phyloP scores from a whole-genome alignment of 92 coral and sea anemone species.

The Bergia sp. region DNA sequence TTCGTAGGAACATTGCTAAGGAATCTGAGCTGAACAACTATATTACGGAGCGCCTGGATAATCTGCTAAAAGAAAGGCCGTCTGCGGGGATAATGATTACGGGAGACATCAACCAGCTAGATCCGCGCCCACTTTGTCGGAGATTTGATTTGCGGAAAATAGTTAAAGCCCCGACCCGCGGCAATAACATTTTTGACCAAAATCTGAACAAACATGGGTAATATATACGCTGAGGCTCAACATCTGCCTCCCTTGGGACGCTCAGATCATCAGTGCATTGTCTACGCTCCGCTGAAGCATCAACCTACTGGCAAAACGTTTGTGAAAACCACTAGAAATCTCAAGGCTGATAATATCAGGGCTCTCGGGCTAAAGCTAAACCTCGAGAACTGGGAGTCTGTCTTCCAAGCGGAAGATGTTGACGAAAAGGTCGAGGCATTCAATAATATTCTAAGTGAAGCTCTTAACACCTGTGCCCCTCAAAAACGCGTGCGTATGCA shows the following conservation, averaged over 20 bases:
- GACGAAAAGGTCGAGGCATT: slow-evolving; percentile 62
- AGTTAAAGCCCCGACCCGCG: no score
- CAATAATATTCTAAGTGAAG: slow-evolving; percentile 25
- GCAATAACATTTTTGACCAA: slow-evolving; percentile 65
- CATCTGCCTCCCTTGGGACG: slow-evolving; percentile 67
- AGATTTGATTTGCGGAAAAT: slow-evolving; percentile 38
- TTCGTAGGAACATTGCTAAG: slow-evolving; percentile 36
- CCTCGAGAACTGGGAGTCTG: slow-evolving; percentile 52
- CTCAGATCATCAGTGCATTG: slow-evolving; percentile 56
- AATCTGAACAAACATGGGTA: slow-evolving; percentile 63
- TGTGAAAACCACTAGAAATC: slow-evolving; percentile 1
- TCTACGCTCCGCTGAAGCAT: slow-evolving; percentile 13
- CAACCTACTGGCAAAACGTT: slow-evolving; percentile 25
- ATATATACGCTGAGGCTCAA: slow-evolving; percentile 50
- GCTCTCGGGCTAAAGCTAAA: slow-evolving; percentile 44
- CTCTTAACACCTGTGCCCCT: slow-evolving; percentile 47
- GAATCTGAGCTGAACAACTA: slow-evolving; percentile 56
- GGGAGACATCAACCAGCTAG: slow-evolving; percentile 58
- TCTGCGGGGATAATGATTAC: slow-evolving; percentile 64
- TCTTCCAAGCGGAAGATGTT: slow-evolving; percentile 50
- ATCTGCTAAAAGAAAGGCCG: slow-evolving; percentile 55
- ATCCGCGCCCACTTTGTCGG: slow-evolving; percentile 45
- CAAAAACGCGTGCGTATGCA: slow-evolving; percentile 47
- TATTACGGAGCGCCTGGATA: slow-evolving; percentile 52
- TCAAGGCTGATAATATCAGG: background rate